Evolutionary conservation across 2,797 vertebrate genomes (phyloP).

Genomic region (Enoplosus armatus): DNA sequence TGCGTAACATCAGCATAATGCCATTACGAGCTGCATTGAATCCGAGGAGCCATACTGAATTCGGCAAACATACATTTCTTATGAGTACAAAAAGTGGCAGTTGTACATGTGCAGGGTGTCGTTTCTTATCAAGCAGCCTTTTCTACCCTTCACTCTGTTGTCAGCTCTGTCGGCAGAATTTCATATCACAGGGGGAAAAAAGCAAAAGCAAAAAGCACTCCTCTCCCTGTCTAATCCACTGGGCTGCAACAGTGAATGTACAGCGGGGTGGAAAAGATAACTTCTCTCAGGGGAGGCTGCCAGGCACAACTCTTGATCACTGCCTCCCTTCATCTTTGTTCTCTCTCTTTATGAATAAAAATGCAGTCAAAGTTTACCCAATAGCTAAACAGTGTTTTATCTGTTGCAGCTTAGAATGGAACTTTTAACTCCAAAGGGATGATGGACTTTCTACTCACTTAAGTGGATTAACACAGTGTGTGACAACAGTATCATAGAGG

Average conservation of each 20-base stretch:
- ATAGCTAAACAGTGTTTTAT: slow-evolving; percentile 46
- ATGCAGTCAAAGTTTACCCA: slow-evolving; percentile 43
- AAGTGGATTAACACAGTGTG: slow-evolving; percentile 61
- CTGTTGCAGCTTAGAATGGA: slow-evolving; percentile 24
- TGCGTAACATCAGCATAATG: slow-evolving; percentile 16
- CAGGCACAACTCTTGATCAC: slow-evolving; percentile 60
- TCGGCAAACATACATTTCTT: slow-evolving; percentile 27
- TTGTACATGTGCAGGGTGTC: slow-evolving; percentile 17
- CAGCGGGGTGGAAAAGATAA: slow-evolving; percentile 69
- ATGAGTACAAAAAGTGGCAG: slow-evolving; percentile 23
- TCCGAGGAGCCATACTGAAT: slow-evolving; percentile 5
- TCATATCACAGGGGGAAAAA: slow-evolving; percentile 22
- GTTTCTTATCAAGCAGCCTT: slow-evolving; percentile 49
- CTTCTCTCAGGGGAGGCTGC: slow-evolving; percentile 62
- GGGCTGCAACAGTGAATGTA: slow-evolving; percentile 59
- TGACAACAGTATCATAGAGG: slow-evolving; percentile 60
- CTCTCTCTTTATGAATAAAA: slow-evolving; percentile 42
- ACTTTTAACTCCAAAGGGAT: slow-evolving; percentile 41
- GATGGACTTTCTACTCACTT: slow-evolving; percentile 48
- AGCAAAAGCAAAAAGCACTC: slow-evolving; percentile 37
- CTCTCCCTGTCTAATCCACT: slow-evolving; percentile 62
- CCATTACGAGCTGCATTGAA: slow-evolving; percentile 5
- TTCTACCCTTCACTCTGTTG: slow-evolving; percentile 51
- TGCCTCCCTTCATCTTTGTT: slow-evolving; percentile 57
- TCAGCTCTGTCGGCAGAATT: slow-evolving; percentile 57